These are phyloP conservation scores for Zaprionus tsacasi DNA, from an alignment of 1,140 invertebrate species.

Conservation along the genomic window DNA sequence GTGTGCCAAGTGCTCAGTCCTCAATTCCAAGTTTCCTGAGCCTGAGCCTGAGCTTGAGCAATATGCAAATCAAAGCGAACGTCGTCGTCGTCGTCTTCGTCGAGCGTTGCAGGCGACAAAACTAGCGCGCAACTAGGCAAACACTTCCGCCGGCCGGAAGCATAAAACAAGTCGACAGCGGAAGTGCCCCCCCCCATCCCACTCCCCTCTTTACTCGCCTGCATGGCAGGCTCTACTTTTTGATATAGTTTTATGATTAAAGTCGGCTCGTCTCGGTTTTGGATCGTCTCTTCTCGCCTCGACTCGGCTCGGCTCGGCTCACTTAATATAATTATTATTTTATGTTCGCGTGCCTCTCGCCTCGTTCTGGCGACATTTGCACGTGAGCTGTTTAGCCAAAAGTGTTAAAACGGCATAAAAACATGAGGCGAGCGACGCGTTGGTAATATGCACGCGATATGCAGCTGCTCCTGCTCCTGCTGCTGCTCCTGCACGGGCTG, in stretches of 20 bases:
- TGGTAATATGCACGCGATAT: slow-evolving; percentile 62
- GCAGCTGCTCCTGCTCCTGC: slow-evolving; percentile 28
- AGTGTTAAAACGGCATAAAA: slow-evolving; percentile 77
- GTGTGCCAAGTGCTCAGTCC: slow-evolving; percentile 17
- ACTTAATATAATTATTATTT: slow-evolving; percentile 78
- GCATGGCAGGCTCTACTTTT: slow-evolving; percentile 4
- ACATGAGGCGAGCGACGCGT: slow-evolving; percentile 15
- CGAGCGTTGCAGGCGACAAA: slow-evolving; percentile 70
- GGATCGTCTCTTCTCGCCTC: slow-evolving; percentile 10
- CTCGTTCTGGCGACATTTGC: slow-evolving; percentile 58
- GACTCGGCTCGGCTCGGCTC: slow-evolving; percentile 13
- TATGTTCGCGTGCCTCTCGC: slow-evolving; percentile 42
- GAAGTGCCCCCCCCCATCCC: slow-evolving; percentile 49
- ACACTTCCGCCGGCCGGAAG: slow-evolving; percentile 81
- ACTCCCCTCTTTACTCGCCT: slow-evolving; percentile 1
- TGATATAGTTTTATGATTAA: slow-evolving; percentile 67
- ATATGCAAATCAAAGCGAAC: slow-evolving; percentile 75
- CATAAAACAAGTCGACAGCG: slow-evolving; percentile 82
- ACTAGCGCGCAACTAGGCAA: slow-evolving; percentile 82
- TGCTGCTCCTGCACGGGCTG: not conserved
- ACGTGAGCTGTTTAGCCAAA: slow-evolving; percentile 81
- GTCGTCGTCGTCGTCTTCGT: slow-evolving; percentile 50
- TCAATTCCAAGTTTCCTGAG: slow-evolving; percentile 13
- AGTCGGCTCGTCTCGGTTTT: slow-evolving; percentile 35
- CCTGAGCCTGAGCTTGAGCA: slow-evolving; percentile 33